These are phyloP conservation scores for Centropus unirufus DNA, from an alignment of 2,113 vertebrate genomes.

Conservation along the genomic window DNA sequence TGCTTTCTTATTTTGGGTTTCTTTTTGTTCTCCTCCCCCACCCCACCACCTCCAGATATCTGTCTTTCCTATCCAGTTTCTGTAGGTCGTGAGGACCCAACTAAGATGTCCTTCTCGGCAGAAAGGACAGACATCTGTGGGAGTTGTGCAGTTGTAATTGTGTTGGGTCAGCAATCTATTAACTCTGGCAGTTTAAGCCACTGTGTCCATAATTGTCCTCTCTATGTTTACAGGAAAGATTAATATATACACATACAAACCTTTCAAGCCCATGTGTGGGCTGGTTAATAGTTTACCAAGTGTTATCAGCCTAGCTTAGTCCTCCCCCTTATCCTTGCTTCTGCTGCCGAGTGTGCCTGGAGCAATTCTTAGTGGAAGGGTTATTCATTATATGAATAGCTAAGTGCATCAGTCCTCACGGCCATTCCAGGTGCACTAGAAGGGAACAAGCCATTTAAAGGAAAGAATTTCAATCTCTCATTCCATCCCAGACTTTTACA, in stretches of 20 bases:
- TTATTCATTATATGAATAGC: conserved; percentile 14
- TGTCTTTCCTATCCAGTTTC: background rate
- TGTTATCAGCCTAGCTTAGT: conserved; percentile 20
- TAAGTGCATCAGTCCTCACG: background rate
- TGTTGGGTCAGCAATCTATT: conserved; percentile 28
- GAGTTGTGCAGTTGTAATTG: background rate
- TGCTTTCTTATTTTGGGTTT: background rate
- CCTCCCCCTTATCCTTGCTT: conserved; percentile 31
- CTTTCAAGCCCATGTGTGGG: conserved; percentile 38
- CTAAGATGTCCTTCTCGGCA: conserved; percentile 9
- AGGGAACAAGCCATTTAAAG: background rate
- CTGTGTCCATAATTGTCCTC: background rate
- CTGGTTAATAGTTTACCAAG: conserved; percentile 58
- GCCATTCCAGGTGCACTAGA: background rate
- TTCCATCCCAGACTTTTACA: background rate
- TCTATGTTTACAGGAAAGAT: conserved; percentile 31
- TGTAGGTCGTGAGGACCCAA: background rate
- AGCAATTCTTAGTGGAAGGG: conserved; percentile 13
- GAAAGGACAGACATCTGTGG: conserved; percentile 21
- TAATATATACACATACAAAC: conserved; percentile 9
- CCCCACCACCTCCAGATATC: background rate
- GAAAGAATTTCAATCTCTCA: background rate
- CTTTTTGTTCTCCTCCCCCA: background rate
- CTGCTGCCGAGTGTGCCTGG: background rate
- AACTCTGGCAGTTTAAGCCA: conserved; percentile 6